Percentiles rank a stretch among this genome's conserved stretches.
phyloP scores from a whole-genome alignment of 2,797 vertebrate species.

The Delichon dasypus region DNA sequence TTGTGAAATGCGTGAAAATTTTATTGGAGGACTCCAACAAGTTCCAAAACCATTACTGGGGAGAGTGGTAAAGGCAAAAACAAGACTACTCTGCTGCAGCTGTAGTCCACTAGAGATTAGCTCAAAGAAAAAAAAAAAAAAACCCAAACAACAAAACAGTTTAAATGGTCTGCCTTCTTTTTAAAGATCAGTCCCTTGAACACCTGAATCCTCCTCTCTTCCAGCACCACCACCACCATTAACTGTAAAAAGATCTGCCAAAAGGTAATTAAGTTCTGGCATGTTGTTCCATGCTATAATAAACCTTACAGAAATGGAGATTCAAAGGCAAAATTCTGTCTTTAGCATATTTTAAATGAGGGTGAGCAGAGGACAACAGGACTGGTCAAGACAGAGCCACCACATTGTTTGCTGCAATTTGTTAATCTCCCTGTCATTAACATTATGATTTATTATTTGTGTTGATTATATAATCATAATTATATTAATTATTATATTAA shows the following conservation, averaged over 20 bases:
- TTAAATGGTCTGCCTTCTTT: background rate
- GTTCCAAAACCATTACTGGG: background rate
- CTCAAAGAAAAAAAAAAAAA: background rate
- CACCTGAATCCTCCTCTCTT: background rate
- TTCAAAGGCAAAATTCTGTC: background rate
- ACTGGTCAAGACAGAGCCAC: background rate
- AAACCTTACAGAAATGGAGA: background rate
- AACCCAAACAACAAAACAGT: too few relatives aligned
- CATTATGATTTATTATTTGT: too few relatives aligned
- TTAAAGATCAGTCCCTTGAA: background rate
- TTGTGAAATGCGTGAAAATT: background rate
- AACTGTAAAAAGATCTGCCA: background rate
- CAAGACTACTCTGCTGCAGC: background rate
- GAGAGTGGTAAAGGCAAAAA: background rate
- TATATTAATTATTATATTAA: background rate
- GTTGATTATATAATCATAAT: too few relatives aligned
- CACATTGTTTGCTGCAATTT: background rate
- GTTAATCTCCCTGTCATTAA: background rate
- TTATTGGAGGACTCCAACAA: background rate
- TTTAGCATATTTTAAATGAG: background rate
- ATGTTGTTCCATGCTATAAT: accelerated
- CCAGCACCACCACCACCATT: background rate
- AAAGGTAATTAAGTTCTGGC: background rate
- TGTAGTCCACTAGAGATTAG: background rate
- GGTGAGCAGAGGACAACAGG: background rate